These are phyloP conservation scores for Clarias batrachus DNA, from an alignment of 2,113 vertebrate species.

Conservation along the genomic window DNA sequence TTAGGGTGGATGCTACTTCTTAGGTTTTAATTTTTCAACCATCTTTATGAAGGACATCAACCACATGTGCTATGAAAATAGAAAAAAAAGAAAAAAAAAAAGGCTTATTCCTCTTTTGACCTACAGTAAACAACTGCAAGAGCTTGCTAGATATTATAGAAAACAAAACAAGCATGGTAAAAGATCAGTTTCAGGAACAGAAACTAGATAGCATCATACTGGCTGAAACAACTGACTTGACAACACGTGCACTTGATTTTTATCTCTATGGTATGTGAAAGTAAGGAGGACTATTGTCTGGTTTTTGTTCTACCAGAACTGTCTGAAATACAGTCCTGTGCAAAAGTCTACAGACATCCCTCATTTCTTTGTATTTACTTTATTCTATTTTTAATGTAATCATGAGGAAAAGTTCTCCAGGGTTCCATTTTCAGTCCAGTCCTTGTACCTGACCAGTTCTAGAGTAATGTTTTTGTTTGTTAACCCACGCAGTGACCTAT, in stretches of 20 bases:
- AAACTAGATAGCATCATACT: neutral
- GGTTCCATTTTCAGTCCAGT: too few species aligned
- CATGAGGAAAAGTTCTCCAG: too few species aligned
- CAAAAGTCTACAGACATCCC: too few species aligned
- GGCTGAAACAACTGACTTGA: neutral
- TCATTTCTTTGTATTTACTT: too few species aligned
- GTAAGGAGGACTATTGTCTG: neutral
- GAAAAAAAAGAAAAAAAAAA: neutral
- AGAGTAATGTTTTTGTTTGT: too few species aligned
- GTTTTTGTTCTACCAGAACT: neutral
- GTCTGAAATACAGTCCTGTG: neutral
- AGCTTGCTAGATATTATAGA: neutral
- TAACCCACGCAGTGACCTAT: too few species aligned
- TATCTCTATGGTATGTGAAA: neutral
- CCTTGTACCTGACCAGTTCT: too few species aligned
- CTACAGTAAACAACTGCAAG: neutral
- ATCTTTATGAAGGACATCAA: neutral
- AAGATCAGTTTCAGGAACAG: neutral
- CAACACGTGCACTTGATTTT: neutral
- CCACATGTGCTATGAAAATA: neutral
- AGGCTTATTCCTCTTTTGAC: neutral
- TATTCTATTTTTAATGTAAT: too few species aligned
- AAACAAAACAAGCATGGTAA: neutral
- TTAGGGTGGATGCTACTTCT: neutral
- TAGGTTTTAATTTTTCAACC: neutral